phyloP scores from a whole-genome alignment of 2,888 invertebrate genomes.

The Poecilus cupreus region DNA sequence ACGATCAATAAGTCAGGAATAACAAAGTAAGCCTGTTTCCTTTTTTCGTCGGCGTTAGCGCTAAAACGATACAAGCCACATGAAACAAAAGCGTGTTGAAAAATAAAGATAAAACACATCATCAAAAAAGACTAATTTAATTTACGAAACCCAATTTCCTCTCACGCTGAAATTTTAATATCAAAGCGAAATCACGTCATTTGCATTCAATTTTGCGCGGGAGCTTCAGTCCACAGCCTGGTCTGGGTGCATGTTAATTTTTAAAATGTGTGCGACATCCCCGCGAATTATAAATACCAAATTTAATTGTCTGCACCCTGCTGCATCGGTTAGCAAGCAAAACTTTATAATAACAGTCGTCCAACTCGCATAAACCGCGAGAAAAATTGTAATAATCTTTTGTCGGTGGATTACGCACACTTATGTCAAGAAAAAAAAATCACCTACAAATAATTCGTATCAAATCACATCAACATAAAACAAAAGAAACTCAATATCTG shows the following conservation, averaged over 20 bases:
- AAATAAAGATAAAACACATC: slow-evolving; percentile 39
- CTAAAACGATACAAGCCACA: slow-evolving; percentile 7
- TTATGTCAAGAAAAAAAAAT: no score
- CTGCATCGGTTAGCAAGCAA: not conserved
- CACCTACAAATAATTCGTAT: no score
- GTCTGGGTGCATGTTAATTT: slow-evolving; percentile 28
- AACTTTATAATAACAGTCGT: no score
- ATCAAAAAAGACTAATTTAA: slow-evolving; percentile 47
- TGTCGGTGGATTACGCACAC: no score
- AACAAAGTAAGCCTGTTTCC: no score
- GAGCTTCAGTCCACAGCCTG: not conserved
- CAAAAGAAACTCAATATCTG: no score
- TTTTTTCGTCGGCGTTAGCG: not conserved
- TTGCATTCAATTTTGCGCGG: slow-evolving; percentile 51
- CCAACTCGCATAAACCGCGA: no score
- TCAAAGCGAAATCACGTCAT: slow-evolving; percentile 50
- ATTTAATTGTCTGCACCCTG: slow-evolving; percentile 5
- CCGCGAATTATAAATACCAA: not conserved
- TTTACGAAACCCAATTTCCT: slow-evolving; percentile 50
- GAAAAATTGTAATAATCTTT: no score
- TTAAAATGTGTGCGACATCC: not conserved
- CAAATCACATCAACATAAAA: no score
- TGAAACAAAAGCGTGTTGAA: slow-evolving; percentile 37
- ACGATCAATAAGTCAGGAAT: no score
- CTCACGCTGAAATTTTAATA: slow-evolving; percentile 50